phyloP scores from a whole-genome alignment of 1,140 invertebrate genomes.

The Eriocheir sinensis region DNA sequence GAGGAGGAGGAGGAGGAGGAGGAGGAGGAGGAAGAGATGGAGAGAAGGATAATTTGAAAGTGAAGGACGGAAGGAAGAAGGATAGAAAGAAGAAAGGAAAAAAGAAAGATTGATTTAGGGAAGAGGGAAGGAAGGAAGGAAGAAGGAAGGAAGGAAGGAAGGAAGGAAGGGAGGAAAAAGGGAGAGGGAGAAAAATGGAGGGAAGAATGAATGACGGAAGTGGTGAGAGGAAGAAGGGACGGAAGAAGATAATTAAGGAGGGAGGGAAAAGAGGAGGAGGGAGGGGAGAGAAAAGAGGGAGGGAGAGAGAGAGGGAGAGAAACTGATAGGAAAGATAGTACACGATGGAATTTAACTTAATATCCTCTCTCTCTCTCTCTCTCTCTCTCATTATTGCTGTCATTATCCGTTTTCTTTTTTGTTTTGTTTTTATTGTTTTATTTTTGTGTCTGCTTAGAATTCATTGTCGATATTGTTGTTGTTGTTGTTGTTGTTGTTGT shows the following conservation, averaged over 20 bases:
- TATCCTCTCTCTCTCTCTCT: constrained; percentile 18
- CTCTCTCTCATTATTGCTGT: not conserved
- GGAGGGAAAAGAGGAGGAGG: not conserved
- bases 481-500: no score
- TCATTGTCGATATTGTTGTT: no score
- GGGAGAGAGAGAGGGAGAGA: not conserved
- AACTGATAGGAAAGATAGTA: not conserved
- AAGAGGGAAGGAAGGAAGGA: no score
- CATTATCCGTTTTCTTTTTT: not conserved
- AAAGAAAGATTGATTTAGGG: not conserved
- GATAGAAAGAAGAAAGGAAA: no score
- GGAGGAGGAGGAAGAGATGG: no score
- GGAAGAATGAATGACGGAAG: not conserved
- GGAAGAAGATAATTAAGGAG: not conserved
- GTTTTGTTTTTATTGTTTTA: no score
- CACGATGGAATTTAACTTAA: no score
- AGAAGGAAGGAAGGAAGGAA: not conserved
- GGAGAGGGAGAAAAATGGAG: not conserved
- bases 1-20: not conserved
- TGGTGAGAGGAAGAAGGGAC: not conserved
- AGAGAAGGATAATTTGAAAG: no score
- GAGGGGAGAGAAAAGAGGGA: no score
- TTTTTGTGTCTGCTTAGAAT: no score
- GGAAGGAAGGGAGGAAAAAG: not conserved
- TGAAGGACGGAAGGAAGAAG: not conserved